A percentile compares a stretch with the other conserved stretches of the same genome.
phyloP scores from a whole-genome alignment of 2,888 invertebrate genomes.

The Lissonota sp. region DNA sequence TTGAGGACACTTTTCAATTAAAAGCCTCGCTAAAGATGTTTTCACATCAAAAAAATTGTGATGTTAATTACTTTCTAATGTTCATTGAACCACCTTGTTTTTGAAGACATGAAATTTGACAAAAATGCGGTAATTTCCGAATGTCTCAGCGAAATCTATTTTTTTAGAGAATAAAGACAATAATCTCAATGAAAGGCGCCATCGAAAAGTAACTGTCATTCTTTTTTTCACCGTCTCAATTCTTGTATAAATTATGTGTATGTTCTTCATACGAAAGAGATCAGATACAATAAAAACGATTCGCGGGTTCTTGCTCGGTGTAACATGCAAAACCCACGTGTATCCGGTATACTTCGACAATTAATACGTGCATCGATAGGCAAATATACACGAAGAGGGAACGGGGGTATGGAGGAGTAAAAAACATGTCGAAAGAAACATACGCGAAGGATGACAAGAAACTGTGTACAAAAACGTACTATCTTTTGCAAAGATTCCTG shows the following conservation, averaged over 20 bases:
- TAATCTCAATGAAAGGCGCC: too few relatives aligned
- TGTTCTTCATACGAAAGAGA: constrained; percentile 31
- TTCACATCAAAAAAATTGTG: too few relatives aligned
- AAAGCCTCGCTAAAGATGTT: too few relatives aligned
- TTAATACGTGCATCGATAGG: constrained; percentile 39
- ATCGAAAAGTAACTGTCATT: too few relatives aligned
- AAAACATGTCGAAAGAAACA: constrained; percentile 42
- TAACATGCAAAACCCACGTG: constrained; percentile 53
- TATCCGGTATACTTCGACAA: constrained; percentile 40
- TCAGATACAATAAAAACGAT: constrained; percentile 64
- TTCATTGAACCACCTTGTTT: too few relatives aligned
- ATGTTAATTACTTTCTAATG: too few relatives aligned
- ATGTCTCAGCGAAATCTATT: too few relatives aligned
- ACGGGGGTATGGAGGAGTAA: background rate
- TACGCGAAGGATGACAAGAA: constrained; percentile 19
- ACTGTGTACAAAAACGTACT: constrained; percentile 32
- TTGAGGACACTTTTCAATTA: too few relatives aligned
- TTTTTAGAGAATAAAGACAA: too few relatives aligned
- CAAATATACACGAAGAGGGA: constrained; percentile 24
- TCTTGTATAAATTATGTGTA: background rate
- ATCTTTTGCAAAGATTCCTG: constrained; percentile 31
- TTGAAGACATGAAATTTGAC: too few relatives aligned
- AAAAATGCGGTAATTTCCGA: too few relatives aligned
- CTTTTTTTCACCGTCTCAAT: too few relatives aligned
- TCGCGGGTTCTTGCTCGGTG: constrained; percentile 21